Base-by-base conservation (phyloP, 2,888 invertebrate species). In the Phoenoteleia sp. region DNA sequence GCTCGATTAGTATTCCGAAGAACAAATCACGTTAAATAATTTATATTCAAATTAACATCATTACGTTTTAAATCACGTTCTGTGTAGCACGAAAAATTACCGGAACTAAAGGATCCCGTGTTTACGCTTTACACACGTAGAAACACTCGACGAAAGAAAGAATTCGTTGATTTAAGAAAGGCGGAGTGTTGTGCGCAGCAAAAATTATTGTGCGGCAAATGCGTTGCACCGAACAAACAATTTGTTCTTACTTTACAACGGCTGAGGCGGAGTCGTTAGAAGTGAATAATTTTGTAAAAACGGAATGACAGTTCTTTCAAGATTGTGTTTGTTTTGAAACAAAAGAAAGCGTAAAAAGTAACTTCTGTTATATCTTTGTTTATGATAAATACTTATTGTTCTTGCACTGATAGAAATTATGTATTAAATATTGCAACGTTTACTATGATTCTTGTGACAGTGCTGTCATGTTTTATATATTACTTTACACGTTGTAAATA, bases 51-150 rank as follows among this genome's bases (percentile, higher is more conserved):
- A 80, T 80, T 80, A 72, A 54, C 72, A 52, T 72, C 71, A 58
- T 80, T 80, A 54, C 58, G 80, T 58, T 80, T 80, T 72, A 72
- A 72, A 72, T 80, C 80, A 72, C 72, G 64, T 80, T 72, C 66
- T 11, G 6, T 56, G 67, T 39, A 45, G 56, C 33, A 36, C 17
- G 66, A 66, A 66, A 58, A 36, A 56, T 45, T 45, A 4, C 21
- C 25, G 19, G 4, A 17, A 17, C 29, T 19, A 45, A 39, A 33
- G 36, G 52, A 62, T 62, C 33, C 45, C 27, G 52, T 42, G 60
- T 27, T 69, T 62, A 60, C 47, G 67, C 33, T 62, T 60, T 62
- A 25, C 62, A 45, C 79, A 54, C 52, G 71, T 60, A 62, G 42
- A 52, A 62, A 47, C 47, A 47, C 47, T 47, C 49, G 56, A 71